These are phyloP conservation scores for Coleophora deauratella DNA, from an alignment of 2,888 invertebrate genomes.

Conservation along the genomic window DNA sequence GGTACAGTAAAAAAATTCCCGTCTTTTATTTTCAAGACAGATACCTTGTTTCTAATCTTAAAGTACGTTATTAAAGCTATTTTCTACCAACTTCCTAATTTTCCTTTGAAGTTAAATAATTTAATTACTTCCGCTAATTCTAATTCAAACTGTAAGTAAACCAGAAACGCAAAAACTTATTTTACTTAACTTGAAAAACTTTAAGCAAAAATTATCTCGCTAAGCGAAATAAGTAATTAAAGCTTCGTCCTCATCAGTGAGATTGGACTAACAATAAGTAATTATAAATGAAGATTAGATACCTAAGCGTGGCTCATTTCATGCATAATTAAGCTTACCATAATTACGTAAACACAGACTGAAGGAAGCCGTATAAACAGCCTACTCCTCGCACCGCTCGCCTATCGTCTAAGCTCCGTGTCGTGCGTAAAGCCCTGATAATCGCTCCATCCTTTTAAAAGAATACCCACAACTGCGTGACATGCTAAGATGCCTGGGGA, in stretches of 20 bases:
- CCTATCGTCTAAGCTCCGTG: slow-evolving; percentile 27
- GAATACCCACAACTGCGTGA: slow-evolving; percentile 50
- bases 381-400: slow-evolving; percentile 27
- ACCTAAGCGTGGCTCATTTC: background rate
- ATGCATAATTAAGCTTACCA: slow-evolving; percentile 20
- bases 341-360: slow-evolving; percentile 22
- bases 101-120: no score
- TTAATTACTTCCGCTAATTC: no score
- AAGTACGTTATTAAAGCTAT: no score
- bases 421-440: slow-evolving; percentile 40
- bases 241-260: no score
- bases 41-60: no score
- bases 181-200: no score
- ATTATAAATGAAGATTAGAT: background rate
- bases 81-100: no score
- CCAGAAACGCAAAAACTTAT: no score
- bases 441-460: slow-evolving; percentile 59
- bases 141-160: no score
- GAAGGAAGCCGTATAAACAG: slow-evolving; percentile 31
- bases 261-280: background rate
- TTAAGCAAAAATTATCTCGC: no score
- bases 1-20: slow-evolving; percentile 28
- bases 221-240: no score
- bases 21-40: no score
- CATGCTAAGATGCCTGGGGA: slow-evolving; percentile 29